These are phyloP conservation scores for Riparia riparia DNA, from an alignment of 2,113 vertebrate genomes.

Conservation along the genomic window DNA sequence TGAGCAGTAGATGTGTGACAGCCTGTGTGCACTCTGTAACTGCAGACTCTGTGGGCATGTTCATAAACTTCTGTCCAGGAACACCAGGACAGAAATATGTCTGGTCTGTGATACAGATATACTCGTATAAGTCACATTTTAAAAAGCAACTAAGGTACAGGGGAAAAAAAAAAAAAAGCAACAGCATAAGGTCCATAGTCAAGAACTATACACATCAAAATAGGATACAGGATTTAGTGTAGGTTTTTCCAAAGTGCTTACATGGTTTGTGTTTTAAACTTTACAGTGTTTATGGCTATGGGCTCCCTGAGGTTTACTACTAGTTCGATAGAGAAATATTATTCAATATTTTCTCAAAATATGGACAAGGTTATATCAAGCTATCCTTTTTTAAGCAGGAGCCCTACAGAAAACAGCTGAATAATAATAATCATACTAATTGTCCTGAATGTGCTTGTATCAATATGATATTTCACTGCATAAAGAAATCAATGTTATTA, in stretches of 20 bases:
- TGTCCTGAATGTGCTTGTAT: neutral
- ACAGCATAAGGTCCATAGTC: neutral
- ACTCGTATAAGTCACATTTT: neutral
- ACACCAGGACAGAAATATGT: neutral
- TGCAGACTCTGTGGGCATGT: neutral
- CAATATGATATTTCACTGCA: neutral
- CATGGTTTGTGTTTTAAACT: neutral
- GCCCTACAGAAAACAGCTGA: neutral
- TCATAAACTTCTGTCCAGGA: neutral
- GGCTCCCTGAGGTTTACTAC: neutral
- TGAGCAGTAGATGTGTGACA: neutral
- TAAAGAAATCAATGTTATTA: constrained; percentile 8
- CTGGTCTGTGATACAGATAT: neutral
- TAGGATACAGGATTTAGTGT: neutral
- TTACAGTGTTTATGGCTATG: neutral
- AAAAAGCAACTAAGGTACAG: neutral
- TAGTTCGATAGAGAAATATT: neutral
- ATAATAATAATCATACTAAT: neutral
- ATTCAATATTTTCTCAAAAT: neutral
- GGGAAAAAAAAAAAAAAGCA: neutral
- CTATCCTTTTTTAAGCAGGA: neutral
- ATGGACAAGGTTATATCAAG: neutral
- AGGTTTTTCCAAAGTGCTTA: neutral
- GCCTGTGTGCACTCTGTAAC: neutral
- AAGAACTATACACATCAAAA: neutral